Evolutionary conservation across 2,888 invertebrate genomes (phyloP), one percentile per base, ranked within the genome.

Genomic region (Diabrotica balteata): DNA sequence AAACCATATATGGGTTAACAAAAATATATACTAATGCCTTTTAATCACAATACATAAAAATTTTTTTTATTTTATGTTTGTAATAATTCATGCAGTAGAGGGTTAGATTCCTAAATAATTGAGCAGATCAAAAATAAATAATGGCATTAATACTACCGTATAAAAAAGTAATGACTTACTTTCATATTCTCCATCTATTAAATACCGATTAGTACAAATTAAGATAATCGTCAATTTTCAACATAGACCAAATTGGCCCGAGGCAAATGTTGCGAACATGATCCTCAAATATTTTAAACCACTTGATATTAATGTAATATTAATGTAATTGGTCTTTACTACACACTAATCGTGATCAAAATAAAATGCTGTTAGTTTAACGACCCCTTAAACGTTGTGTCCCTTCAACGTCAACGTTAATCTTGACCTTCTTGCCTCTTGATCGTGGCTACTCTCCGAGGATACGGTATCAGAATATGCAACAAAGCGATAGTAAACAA

Each of bases 341-440:
- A 53, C 53, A 53, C 43, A 53, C 42, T 42, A 53, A 53, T 53
- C 53, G 53, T 53, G 53, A 53, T 53, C 53, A 10, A 53, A 53
- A 53, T 53, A 53, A 42, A 53, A 53, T 50, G 50, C 42, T 63
- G 7, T 11, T 63, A 67, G 73, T 73, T 70, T 68, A 71, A 71
- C 63, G 73, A 68, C 57, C 65, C 62, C 50, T 51, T 61, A 65
- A 71, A 71, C 71, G 69, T 58, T 68, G 7, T 69, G 69, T 71
- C 70, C 68, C 67, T 70, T 71, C 68, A 72, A 70, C 68, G 72
- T 73, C 71, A 74, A 72, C 52, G 63, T 73, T 68, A 67, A 65
- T 72, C 67, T 73, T 73, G 77, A 73, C 79, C 77, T 79, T 78
- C 77, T 74, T 71, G 55, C 72, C 63, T 70, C 63, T 68, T 69